phyloP scores from a whole-genome alignment of 2,888 invertebrate species.

The Sericinus montela region DNA sequence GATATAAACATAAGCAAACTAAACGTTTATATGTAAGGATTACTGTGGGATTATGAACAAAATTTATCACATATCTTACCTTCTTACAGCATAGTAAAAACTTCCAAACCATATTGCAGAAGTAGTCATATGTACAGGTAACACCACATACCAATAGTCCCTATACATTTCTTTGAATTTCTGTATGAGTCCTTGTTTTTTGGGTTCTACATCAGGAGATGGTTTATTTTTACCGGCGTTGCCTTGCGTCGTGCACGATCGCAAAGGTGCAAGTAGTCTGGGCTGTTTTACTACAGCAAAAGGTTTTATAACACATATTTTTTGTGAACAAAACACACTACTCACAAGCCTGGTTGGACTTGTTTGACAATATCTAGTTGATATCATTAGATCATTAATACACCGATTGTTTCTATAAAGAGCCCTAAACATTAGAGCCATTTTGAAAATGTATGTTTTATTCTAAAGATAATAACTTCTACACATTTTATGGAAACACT shows the following conservation, averaged over 20 bases:
- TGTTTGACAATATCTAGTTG: slow-evolving; percentile 44
- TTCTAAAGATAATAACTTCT: slow-evolving; percentile 13
- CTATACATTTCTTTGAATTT: slow-evolving; percentile 95
- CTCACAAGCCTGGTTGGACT: slow-evolving; percentile 42
- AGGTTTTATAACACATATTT: slow-evolving; percentile 28
- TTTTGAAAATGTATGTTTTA: slow-evolving; percentile 24
- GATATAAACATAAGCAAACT: no score
- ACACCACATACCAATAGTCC: slow-evolving; percentile 97
- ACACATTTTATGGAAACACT: slow-evolving; percentile 19
- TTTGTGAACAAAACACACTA: slow-evolving; percentile 45
- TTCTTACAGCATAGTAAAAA: slow-evolving; percentile 91
- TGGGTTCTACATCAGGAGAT: slow-evolving; percentile 30
- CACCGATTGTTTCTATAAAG: slow-evolving; percentile 47
- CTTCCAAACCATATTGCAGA: slow-evolving; percentile 93
- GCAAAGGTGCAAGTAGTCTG: slow-evolving; percentile 28
- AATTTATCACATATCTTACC: slow-evolving; percentile 74
- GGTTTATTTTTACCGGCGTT: slow-evolving; percentile 24
- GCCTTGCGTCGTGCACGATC: slow-evolving; percentile 39
- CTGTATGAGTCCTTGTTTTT: slow-evolving; percentile 82
- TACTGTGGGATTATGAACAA: no score
- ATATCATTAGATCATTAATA: slow-evolving; percentile 49
- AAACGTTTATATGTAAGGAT: no score
- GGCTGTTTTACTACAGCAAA: slow-evolving; percentile 32
- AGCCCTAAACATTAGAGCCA: slow-evolving; percentile 57
- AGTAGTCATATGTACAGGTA: slow-evolving; percentile 95